A percentile compares a stretch with the other conserved stretches of the same genome.
These are phyloP conservation scores for Euzophera pinguis DNA, from an alignment of 2,888 invertebrate species.

Conservation along the genomic window DNA sequence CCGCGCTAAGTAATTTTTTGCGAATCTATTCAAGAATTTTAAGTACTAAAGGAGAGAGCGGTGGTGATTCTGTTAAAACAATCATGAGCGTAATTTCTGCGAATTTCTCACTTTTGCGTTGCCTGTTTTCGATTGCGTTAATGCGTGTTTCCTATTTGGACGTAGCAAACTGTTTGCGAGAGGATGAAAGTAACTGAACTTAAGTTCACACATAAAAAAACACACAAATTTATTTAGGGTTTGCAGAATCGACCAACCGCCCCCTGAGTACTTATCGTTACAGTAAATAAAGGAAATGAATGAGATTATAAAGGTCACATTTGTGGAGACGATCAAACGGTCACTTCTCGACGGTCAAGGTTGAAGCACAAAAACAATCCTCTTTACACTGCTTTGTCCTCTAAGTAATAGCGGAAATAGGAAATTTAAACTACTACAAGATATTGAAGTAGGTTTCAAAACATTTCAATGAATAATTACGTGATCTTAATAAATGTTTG, in stretches of 20 bases:
- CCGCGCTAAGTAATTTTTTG: conserved; percentile 11
- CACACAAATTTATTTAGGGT: too few species aligned
- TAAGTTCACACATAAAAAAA: too few species aligned
- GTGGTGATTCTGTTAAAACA: conserved; percentile 11
- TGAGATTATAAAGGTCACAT: conserved; percentile 50
- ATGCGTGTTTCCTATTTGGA: neutral
- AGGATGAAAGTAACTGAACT: too few species aligned
- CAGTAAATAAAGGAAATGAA: conserved; percentile 59
- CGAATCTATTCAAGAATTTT: neutral
- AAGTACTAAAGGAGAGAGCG: conserved; percentile 20
- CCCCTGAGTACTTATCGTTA: conserved; percentile 28
- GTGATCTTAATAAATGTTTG: neutral
- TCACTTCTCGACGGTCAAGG: conserved; percentile 55
- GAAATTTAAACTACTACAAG: conserved; percentile 2
- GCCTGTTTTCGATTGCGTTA: neutral
- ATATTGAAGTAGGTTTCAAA: conserved; percentile 10
- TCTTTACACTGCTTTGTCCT: conserved; percentile 3
- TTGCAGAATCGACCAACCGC: conserved; percentile 24
- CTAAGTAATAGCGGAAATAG: conserved; percentile 1
- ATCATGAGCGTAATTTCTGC: neutral
- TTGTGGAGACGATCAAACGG: conserved; percentile 42
- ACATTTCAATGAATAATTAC: neutral
- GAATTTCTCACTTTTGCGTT: neutral
- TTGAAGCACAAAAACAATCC: conserved; percentile 42
- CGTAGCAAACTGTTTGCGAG: too few species aligned